Conservation (phyloP, 2,113 vertebrate species). For the Piliocolobus tephrosceles region DNA sequence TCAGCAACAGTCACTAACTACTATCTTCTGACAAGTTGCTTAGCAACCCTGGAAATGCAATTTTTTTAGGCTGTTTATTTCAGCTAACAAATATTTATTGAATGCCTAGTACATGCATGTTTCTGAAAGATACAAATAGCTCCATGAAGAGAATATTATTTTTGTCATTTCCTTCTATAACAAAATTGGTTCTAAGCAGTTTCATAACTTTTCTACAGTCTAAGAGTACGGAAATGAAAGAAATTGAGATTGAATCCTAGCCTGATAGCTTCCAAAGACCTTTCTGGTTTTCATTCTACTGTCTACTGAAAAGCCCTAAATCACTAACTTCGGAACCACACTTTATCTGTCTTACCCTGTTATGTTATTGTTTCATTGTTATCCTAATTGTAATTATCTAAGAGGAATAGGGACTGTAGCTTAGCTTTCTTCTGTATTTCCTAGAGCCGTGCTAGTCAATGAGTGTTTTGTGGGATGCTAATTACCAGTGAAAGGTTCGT, state of each 20-base stretch:
- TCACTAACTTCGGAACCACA: background rate
- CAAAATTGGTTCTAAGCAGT: background rate
- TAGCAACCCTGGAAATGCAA: slow-evolving; percentile 61
- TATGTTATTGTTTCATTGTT: background rate
- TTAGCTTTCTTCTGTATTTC: background rate
- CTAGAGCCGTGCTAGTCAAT: background rate
- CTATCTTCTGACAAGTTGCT: slow-evolving; percentile 65
- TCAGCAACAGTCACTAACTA: slow-evolving; percentile 49
- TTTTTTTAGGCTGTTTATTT: slow-evolving; percentile 41
- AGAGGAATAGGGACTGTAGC: background rate
- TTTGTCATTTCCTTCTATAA: slow-evolving; percentile 43
- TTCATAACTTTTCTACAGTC: background rate
- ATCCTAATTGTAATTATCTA: background rate
- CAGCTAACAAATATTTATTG: slow-evolving; percentile 63
- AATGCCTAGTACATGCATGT: slow-evolving; percentile 37
- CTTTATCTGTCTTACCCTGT: background rate
- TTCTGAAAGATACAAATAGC: slow-evolving; percentile 50
- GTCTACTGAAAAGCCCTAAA: background rate
- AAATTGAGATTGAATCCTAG: background rate
- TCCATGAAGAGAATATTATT: slow-evolving; percentile 38
- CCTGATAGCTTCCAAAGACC: background rate
- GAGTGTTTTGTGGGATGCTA: background rate
- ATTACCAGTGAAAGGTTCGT: background rate
- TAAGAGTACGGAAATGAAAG: slow-evolving; percentile 5
- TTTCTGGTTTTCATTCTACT: background rate